Percentiles rank a stretch among this genome's conserved stretches.
Evolutionary conservation across 1,140 invertebrate species (phyloP).

Genomic region (Metaphire vulgaris): DNA sequence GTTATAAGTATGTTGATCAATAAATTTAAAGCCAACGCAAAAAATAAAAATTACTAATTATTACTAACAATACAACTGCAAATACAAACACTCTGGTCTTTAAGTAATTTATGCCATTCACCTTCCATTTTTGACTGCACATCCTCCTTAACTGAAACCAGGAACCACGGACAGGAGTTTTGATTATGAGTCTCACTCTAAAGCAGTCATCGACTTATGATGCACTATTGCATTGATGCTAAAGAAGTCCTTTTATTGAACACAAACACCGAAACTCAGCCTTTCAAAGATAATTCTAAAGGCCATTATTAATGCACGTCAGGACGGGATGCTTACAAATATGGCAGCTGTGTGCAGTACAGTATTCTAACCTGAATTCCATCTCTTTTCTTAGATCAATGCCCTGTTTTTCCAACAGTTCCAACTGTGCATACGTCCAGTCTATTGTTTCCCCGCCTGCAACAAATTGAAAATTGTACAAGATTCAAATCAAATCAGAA

Average conservation of each 20-base stretch:
- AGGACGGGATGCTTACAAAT: neutral
- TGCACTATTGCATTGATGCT: neutral
- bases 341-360: neutral
- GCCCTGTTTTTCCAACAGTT: conserved; percentile 93
- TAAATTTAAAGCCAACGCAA: too few relatives aligned
- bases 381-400: conserved; percentile 97
- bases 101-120: too few relatives aligned
- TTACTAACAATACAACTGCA: too few relatives aligned
- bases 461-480: neutral
- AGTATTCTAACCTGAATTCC: conserved; percentile 67
- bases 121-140: too few relatives aligned
- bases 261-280: neutral
- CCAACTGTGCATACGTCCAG: conserved; percentile 97
- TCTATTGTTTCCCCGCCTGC: conserved; percentile 69
- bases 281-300: neutral
- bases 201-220: neutral
- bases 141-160: too few relatives aligned
- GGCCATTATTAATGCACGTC: neutral
- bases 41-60: too few relatives aligned
- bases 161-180: too few relatives aligned
- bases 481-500: neutral
- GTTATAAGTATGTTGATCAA: too few relatives aligned
- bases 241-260: neutral
- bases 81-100: too few relatives aligned
- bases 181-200: too few relatives aligned